These are phyloP conservation scores for Camelus dromedarius DNA, from an alignment of 2,113 vertebrate species.

Conservation along the genomic window DNA sequence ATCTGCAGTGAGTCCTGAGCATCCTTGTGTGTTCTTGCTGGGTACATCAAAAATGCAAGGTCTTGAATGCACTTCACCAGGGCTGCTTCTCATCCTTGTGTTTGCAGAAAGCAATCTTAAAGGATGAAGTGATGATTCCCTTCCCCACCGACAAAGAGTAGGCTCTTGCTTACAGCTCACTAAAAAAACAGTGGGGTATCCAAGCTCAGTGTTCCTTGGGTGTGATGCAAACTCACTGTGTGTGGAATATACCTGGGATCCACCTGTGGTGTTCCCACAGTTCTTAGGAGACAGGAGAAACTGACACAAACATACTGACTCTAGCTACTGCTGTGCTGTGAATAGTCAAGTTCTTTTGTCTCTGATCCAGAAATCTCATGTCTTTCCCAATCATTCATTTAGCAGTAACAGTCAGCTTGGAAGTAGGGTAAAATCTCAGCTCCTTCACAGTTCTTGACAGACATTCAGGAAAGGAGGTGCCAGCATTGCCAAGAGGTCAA, in stretches of 20 bases:
- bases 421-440: not conserved
- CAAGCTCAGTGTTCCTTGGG: not conserved
- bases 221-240: not conserved
- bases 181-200: not conserved
- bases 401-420: not conserved
- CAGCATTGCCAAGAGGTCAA: not conserved
- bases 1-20: accelerated
- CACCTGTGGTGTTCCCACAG: not conserved
- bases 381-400: not conserved
- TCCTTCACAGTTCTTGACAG: not conserved
- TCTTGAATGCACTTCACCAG: not conserved
- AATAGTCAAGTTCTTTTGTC: not conserved
- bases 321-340: not conserved
- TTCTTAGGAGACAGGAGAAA: not conserved
- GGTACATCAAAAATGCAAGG: not conserved
- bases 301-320: not conserved
- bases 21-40: not conserved
- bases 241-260: not conserved
- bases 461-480: not conserved
- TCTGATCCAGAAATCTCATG: not conserved
- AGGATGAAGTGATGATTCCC: not conserved
- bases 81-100: not conserved
- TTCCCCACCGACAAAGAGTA: not conserved
- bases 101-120: not conserved
- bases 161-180: not conserved